Base-by-base conservation (phyloP, 2,888 invertebrate species). In the Geotrupes spiniger region DNA sequence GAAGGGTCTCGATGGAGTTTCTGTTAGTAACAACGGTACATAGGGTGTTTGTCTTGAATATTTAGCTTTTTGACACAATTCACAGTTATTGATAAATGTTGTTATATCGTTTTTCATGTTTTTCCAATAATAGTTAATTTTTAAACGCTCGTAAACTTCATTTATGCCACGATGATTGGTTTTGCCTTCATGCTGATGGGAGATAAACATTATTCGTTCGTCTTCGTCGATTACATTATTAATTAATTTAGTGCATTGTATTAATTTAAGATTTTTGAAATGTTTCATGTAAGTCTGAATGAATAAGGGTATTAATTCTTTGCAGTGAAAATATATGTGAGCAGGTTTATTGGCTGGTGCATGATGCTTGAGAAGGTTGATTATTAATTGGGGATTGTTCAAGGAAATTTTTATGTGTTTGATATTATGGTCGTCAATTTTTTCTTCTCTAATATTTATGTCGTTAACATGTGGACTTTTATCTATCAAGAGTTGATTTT, bases 111-210 rank as follows among this genome's bases (percentile, higher is more conserved):
- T 31, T 31, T 31, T 31, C 11, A 31, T 4, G 9, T 31, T 31
- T 31, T 4, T 31, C 31, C 31, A 31, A 31, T 31, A 31, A 31
- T 31, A 31, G 14, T 31, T 31, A 31, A 5, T 31, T 8, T 31
- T 31, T 31, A 31, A 8, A 8, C 31, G 31, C 14, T 31, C 11
- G 14, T 31, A 31, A 12, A 9, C 9, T 31, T 31, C 31, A 5
- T 10, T 31, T 31, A 31, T 8, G 5, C 31, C 31, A 11, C 31
- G 11, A 9, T 31, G 31, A 9, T 31, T 31, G 9, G 31, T 31
- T 31, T 31, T 31, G n/a, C 11, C 14, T 8, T 31, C 31, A 31
- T 31, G 31, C 9, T 31, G 31, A 31, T 31, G 31, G 4, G 4
- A 5, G 9, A 31, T 31, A 4, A 31, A 8, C 31, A 31, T 31